Evolutionary conservation across 2,113 vertebrate species (phyloP).

Genomic region (Neodon shergylaensis): DNA sequence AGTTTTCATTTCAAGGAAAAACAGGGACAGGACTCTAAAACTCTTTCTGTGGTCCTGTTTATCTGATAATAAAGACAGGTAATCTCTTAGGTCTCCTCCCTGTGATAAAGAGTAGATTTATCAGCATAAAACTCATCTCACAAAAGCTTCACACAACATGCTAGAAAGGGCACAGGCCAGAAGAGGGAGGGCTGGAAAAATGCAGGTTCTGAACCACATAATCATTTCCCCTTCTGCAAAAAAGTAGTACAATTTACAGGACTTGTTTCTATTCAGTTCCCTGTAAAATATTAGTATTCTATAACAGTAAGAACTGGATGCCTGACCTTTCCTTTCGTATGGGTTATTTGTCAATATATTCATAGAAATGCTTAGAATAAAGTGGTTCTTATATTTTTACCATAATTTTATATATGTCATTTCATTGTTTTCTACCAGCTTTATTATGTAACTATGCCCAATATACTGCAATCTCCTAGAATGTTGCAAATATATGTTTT

Average conservation of each 20-base stretch:
- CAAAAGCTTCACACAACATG: neutral
- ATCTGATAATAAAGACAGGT: neutral
- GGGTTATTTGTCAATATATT: slow-evolving; percentile 17
- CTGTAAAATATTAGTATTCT: slow-evolving; percentile 11
- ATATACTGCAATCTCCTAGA: neutral
- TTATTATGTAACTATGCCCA: neutral
- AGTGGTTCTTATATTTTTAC: slow-evolving; percentile 34
- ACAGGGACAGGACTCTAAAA: neutral
- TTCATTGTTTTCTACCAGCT: neutral
- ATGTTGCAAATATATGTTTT: neutral
- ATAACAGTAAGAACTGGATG: neutral
- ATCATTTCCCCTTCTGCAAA: neutral
- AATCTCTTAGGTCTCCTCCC: neutral
- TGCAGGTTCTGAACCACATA: neutral
- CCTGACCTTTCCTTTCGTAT: slow-evolving; percentile 6
- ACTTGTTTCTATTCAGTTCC: neutral
- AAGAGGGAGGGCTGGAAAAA: neutral
- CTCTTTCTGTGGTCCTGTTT: neutral
- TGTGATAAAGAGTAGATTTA: neutral
- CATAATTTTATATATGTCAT: neutral
- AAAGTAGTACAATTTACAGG: neutral
- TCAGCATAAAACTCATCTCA: neutral
- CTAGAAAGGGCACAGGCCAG: neutral
- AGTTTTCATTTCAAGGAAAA: neutral
- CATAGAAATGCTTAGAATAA: slow-evolving; percentile 22